Base-by-base conservation (phyloP, 2,797 vertebrate species). In the Alectoris magna region DNA sequence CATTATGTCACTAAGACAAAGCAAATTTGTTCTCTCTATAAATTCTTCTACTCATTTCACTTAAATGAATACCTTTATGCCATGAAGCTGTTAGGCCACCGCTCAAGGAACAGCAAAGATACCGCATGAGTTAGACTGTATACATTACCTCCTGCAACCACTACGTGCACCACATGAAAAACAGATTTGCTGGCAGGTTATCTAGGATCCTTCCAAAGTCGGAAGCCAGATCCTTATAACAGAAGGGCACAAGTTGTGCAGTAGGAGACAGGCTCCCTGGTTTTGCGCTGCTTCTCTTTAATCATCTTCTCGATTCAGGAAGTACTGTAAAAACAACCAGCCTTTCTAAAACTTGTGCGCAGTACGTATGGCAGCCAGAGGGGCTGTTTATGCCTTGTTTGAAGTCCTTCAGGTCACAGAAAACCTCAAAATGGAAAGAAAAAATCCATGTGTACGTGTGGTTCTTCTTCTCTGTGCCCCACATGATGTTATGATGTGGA, bases 251-350 rank as follows among this genome's bases (percentile, higher is more conserved):
- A 10, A 44, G 24, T 4, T 62, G 73, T 64, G 48, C 70, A 26
- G 18, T 2, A 21, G 59, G 85, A 82, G 43, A 71, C 0, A 44
- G 10, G 18, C 41, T 94, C 79, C 23, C n/a, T 63, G 68, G 43
- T 53, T 94, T 34, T 74, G 82, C 88, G 94, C 14, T 67, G 26
- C 36, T 85, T 53, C 36, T 56, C 36, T 63, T 24, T 88, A 84
- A 72, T 85, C 81, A 72, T 90, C 95, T 94, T 63, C 76, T 94
- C 95, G 84, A 83, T 91, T 69, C 74, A 73, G 73, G 71, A 79
- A 94, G 91, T 76, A 93, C 3, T 95, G 83, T 93, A 80, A 74
- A 88, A 75, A 70, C 72, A 96, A 91, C 60, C 69, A 69, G 79
- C 66, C 88, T 86, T 91, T 91, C 94, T 84, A 31, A 80, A 93